A percentile compares a stretch with the other conserved stretches of the same genome.
Conservation (phyloP, 2,113 vertebrate genomes). For the Neofelis nebulosa region DNA sequence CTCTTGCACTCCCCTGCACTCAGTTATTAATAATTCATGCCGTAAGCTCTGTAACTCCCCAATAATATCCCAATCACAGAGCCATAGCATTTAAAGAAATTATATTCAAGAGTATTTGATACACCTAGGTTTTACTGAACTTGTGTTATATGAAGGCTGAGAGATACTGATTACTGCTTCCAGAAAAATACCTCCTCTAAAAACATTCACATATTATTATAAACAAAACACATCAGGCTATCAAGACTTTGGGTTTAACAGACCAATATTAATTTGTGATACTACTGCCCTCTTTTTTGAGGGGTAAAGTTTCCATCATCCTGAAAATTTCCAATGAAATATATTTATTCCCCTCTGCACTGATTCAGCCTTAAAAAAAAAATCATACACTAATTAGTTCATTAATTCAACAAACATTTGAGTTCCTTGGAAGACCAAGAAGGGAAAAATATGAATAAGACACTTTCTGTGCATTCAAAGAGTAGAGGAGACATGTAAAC, state of each 20-base stretch:
- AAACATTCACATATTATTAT: not conserved
- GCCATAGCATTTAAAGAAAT: not conserved
- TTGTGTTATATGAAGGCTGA: not conserved
- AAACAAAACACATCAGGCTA: not conserved
- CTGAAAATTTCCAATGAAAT: not conserved
- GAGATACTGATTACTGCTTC: not conserved
- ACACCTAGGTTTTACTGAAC: not conserved
- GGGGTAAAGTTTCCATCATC: not conserved
- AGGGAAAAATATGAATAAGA: not conserved
- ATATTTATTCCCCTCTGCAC: not conserved
- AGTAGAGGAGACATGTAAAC: not conserved
- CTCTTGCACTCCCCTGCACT: not conserved
- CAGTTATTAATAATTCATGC: not conserved
- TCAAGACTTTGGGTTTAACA: not conserved
- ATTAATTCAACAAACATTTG: not conserved
- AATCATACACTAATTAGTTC: not conserved
- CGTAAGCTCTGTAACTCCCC: not conserved
- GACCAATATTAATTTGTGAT: not conserved
- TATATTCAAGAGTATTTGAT: not conserved
- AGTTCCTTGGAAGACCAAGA: not conserved
- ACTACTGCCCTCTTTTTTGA: not conserved
- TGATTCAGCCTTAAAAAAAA: not conserved
- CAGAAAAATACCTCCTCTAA: not conserved
- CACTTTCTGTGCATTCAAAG: not conserved
- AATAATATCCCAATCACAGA: not conserved